A percentile compares a stretch with the other conserved stretches of the same genome.
Evolutionary conservation across 2,888 invertebrate genomes (phyloP).

Genomic region (Congeria kusceri): DNA sequence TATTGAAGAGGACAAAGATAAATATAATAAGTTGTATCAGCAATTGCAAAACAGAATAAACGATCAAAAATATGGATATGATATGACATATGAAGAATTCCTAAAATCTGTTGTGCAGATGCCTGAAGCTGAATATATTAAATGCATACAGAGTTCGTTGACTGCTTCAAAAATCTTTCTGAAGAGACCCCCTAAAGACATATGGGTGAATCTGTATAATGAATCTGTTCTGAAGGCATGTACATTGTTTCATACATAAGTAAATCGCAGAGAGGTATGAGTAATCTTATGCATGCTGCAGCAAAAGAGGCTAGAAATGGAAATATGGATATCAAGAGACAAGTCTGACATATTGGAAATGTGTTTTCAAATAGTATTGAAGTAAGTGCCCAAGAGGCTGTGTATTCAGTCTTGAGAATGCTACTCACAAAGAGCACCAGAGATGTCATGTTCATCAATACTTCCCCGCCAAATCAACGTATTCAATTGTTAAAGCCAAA

Average conservation of each 20-base stretch:
- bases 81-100: slow-evolving; percentile 44
- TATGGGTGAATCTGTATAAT: slow-evolving; percentile 53
- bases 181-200: slow-evolving; percentile 45
- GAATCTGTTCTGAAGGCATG: slow-evolving; percentile 26
- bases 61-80: slow-evolving; percentile 22
- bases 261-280: slow-evolving; percentile 61
- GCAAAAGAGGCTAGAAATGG: slow-evolving; percentile 57
- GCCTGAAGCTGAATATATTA: slow-evolving; percentile 47
- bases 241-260: slow-evolving; percentile 60
- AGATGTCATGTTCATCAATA: slow-evolving; percentile 60
- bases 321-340: slow-evolving; percentile 49
- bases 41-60: slow-evolving; percentile 28
- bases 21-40: slow-evolving; percentile 1
- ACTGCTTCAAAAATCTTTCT: slow-evolving; percentile 52
- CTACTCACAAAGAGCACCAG: slow-evolving; percentile 54
- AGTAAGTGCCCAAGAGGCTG: slow-evolving; percentile 64
- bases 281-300: slow-evolving; percentile 46
- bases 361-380: slow-evolving; percentile 57
- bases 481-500: slow-evolving; percentile 52
- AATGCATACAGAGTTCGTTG: slow-evolving; percentile 46
- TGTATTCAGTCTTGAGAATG: slow-evolving; percentile 62
- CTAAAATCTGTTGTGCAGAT: slow-evolving; percentile 26
- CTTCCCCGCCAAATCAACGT: slow-evolving; percentile 49
- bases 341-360: slow-evolving; percentile 60
- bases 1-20: slow-evolving; percentile 19